phyloP scores from a whole-genome alignment of 1,140 invertebrate genomes.

The Lordiphosa clarofinis region DNA sequence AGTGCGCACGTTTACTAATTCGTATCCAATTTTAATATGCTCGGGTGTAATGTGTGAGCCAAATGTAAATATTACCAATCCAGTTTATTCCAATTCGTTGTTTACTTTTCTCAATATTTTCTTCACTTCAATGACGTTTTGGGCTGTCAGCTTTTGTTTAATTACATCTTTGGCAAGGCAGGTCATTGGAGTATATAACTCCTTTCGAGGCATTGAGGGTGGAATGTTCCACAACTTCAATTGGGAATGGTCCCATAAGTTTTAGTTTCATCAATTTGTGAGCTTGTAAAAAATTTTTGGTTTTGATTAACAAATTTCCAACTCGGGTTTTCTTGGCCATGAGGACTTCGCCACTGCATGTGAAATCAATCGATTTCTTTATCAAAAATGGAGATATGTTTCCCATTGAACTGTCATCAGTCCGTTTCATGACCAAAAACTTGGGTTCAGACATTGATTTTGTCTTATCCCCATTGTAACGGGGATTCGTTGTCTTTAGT shows the following conservation, averaged over 20 bases:
- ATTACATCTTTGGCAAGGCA: conserved; percentile 15
- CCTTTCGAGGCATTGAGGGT: conserved; percentile 18
- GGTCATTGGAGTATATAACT: conserved; percentile 17
- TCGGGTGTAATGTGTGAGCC: too few species aligned
- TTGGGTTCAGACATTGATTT: conserved; percentile 4
- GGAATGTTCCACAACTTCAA: conserved; percentile 9
- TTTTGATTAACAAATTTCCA: conserved; percentile 12
- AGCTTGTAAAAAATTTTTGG: conserved; percentile 14
- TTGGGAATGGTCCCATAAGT: conserved; percentile 2
- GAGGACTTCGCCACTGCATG: conserved; percentile 5
- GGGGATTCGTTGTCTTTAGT: not conserved
- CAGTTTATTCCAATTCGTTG: too few species aligned
- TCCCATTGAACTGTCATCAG: conserved; percentile 1
- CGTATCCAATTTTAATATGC: too few species aligned
- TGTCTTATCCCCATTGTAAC: conserved; percentile 7
- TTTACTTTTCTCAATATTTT: too few species aligned
- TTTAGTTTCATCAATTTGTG: conserved; percentile 9
- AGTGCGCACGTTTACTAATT: too few species aligned
- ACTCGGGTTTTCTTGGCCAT: conserved; percentile 1
- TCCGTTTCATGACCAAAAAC: conserved; percentile 9
- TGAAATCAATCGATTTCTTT: conserved; percentile 4
- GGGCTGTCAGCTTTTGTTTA: not conserved
- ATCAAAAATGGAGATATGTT: not conserved
- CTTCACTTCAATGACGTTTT: too few species aligned
- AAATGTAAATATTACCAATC: too few species aligned